phyloP scores from a whole-genome alignment of 2,888 invertebrate genomes.

The Asteroscopus sphinx region DNA sequence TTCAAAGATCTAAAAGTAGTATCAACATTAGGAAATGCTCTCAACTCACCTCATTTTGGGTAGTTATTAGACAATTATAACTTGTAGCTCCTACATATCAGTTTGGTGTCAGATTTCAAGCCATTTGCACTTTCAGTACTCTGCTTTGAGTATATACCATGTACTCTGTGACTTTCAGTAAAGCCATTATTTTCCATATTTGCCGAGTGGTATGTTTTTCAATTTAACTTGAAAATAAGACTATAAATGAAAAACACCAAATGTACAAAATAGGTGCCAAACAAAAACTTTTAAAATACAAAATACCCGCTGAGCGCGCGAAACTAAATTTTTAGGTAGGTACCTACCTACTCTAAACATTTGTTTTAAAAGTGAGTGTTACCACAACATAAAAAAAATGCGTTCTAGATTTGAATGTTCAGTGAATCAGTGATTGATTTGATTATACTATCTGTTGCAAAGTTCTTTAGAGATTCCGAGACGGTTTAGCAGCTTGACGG shows the following conservation, averaged over 20 bases:
- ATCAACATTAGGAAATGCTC: too few species aligned
- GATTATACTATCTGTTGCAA: too few species aligned
- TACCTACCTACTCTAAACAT: too few species aligned
- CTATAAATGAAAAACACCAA: neutral
- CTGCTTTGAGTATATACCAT: too few species aligned
- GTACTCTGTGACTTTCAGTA: too few species aligned
- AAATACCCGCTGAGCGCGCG: conserved; percentile 50
- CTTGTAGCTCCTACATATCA: conserved; percentile 3
- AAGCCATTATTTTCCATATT: conserved; percentile 14
- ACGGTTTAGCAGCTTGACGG: too few species aligned
- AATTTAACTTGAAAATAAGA: neutral
- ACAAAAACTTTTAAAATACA: neutral
- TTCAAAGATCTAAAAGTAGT: too few species aligned
- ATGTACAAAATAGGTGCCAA: neutral
- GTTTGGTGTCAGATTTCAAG: conserved; percentile 48
- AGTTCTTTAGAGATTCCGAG: too few species aligned
- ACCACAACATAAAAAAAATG: conserved; percentile 1
- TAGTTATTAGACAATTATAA: conserved; percentile 5
- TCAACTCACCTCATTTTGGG: conserved; percentile 22
- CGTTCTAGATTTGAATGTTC: conserved; percentile 27
- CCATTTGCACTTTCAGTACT: neutral
- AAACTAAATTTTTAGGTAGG: neutral
- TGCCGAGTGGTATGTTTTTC: neutral
- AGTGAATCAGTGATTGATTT: too few species aligned
- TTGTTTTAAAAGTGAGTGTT: conserved; percentile 12